Base-by-base conservation (phyloP, 92 coral and sea anemone species). In the Plumapathes pennacea region DNA sequence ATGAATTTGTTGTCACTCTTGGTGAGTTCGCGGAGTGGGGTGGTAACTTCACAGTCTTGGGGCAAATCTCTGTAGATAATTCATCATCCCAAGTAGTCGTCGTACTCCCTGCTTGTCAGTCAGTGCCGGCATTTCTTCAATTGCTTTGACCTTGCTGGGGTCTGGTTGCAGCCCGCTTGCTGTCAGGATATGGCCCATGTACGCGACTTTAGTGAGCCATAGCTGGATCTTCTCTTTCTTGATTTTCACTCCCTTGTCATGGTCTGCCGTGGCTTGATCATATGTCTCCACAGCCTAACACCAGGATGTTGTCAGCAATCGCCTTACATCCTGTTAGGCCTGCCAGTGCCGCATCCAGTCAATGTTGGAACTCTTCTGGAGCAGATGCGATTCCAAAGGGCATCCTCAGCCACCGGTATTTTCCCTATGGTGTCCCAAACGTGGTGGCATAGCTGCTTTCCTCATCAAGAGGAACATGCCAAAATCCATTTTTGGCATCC, bases 401-500 rank as follows among this genome's bases (percentile, higher is more conserved):
- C 90, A 77, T 78, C 25, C 84, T 37, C 9, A 69, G 60, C 85
- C 81, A 71, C 28, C 81, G 66, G 24, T 44, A 72, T 45, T 71
- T 64, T 22, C 81, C 85, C 74, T 71, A 69, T n/a, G 78, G 72
- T 15, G 72, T 73, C 18, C 78, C 67, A 39, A 77, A 83, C 5
- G 85, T 83, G 13, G 85, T 84, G 22, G 69, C 72, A 28, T 38
- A 65, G 30, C 82, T 77, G 56, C 90, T 73, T 5, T 57, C 69
- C 10, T 72, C 76, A 48, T 80, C 87, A 6, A 80, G 57, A 43
- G 49, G 48, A 2, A 81, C 56, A 55, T 81, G 82, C 82, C 82
- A 81, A 55, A 65, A 73, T 22, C 82, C 82, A 46, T 72, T 83
- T 41, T 69, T 83, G 19, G 89, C 84, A 70, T 83, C 89, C 3